Evolutionary conservation across 2,888 invertebrate species (phyloP).

Genomic region (Dynastes hyllus): DNA sequence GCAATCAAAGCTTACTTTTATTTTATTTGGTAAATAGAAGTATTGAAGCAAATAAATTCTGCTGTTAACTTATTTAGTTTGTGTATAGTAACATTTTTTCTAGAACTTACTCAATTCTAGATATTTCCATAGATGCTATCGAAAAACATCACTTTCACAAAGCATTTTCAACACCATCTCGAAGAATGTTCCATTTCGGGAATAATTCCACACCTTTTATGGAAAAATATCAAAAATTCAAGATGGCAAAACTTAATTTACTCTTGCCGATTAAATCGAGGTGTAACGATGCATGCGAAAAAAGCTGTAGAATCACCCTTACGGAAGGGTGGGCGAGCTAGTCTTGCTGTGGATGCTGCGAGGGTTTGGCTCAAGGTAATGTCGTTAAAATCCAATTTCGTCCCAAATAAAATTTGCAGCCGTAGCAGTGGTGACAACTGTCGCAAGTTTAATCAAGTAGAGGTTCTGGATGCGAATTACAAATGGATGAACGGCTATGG

Average conservation of each 20-base stretch:
- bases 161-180: too few relatives aligned
- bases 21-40: too few relatives aligned
- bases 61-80: too few relatives aligned
- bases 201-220: too few relatives aligned
- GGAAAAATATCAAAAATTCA: not conserved
- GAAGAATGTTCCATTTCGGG: too few relatives aligned
- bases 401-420: constrained; percentile 23
- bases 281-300: not conserved
- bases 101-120: too few relatives aligned
- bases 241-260: constrained; percentile 12
- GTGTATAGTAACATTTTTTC: too few relatives aligned
- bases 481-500: not conserved
- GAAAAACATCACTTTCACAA: too few relatives aligned
- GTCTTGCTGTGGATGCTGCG: not conserved
- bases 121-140: too few relatives aligned
- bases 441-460: constrained; percentile 23
- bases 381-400: constrained; percentile 37
- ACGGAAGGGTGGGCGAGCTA: not conserved
- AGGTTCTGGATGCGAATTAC: too few relatives aligned
- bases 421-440: constrained; percentile 24
- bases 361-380: constrained; percentile 13
- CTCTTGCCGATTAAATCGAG: constrained; percentile 6
- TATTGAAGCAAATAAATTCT: too few relatives aligned
- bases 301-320: not conserved
- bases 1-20: too few relatives aligned